Evolutionary conservation across 2,888 invertebrate species (phyloP).

Genomic region (Drosophila paramelanica): DNA sequence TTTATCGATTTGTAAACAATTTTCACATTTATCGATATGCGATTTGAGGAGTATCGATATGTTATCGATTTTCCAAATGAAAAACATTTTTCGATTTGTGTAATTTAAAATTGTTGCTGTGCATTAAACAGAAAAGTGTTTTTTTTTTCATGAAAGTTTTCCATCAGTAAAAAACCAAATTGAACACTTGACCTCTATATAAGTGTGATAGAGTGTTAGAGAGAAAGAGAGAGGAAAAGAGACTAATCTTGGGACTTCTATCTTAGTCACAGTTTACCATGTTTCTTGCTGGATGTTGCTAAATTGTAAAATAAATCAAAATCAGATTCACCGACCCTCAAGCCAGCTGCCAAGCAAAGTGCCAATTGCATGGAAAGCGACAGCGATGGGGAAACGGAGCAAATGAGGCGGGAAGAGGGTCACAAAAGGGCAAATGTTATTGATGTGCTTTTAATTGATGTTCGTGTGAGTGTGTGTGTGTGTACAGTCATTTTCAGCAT

Average conservation of each 20-base stretch:
- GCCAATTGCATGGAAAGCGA: slow-evolving; percentile 64
- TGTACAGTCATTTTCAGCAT: slow-evolving; percentile 9
- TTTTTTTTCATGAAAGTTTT: not conserved
- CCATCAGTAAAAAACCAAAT: slow-evolving; percentile 16
- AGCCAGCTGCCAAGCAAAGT: slow-evolving; percentile 68
- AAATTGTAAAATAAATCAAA: slow-evolving; percentile 78
- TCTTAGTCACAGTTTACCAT: slow-evolving; percentile 57
- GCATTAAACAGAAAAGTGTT: slow-evolving; percentile 4
- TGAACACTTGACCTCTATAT: slow-evolving; percentile 42
- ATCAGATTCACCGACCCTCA: slow-evolving; percentile 55
- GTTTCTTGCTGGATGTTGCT: slow-evolving; percentile 54
- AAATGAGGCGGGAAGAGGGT: slow-evolving; percentile 3
- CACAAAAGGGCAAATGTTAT: slow-evolving; percentile 50
- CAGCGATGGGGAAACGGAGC: slow-evolving; percentile 33
- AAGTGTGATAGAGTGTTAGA: not conserved
- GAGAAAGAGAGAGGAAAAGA: too few relatives aligned
- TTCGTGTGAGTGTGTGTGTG: slow-evolving; percentile 17
- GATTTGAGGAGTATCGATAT: too few relatives aligned
- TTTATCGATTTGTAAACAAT: too few relatives aligned
- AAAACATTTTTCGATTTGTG: not conserved
- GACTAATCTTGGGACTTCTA: slow-evolving; percentile 15
- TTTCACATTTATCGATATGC: too few relatives aligned
- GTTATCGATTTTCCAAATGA: too few relatives aligned
- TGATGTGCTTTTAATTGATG: slow-evolving; percentile 80
- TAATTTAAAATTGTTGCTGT: too few relatives aligned